These are phyloP conservation scores for Microplitis manilae DNA, from an alignment of 2,888 invertebrate species.

Conservation along the genomic window DNA sequence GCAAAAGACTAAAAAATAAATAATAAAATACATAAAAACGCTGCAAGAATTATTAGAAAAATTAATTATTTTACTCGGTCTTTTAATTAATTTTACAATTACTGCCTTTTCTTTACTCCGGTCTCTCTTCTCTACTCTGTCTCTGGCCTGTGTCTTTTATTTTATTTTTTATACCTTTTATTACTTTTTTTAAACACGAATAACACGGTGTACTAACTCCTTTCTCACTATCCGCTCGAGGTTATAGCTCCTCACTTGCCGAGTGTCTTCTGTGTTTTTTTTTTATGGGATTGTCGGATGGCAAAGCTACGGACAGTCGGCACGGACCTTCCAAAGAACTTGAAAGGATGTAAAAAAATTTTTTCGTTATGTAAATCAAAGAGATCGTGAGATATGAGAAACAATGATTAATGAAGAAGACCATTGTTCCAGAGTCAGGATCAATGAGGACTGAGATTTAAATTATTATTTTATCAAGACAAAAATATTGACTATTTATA, in stretches of 20 bases:
- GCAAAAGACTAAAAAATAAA: conserved; percentile 26
- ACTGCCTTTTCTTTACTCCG: conserved; percentile 52
- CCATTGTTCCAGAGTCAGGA: neutral
- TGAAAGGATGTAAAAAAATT: neutral
- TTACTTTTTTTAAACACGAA: conserved; percentile 2
- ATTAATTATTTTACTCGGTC: conserved; percentile 70
- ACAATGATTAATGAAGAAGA: neutral
- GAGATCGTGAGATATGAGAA: neutral
- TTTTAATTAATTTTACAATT: conserved; percentile 71
- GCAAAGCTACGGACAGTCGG: neutral
- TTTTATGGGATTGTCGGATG: neutral
- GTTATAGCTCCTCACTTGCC: conserved; percentile 1
- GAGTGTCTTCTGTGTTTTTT: neutral
- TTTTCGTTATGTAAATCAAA: neutral
- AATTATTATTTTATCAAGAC: no score
- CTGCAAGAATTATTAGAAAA: conserved; percentile 71
- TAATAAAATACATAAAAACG: conserved; percentile 56
- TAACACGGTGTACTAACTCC: neutral
- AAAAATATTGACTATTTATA: no score
- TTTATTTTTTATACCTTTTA: conserved; percentile 34
- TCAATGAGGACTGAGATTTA: no score
- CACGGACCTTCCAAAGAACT: neutral
- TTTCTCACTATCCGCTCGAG: conserved; percentile 1
- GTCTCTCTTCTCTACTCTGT: conserved; percentile 36
- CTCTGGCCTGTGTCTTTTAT: conserved; percentile 11